These are phyloP conservation scores for Drosophila ironensis DNA, from an alignment of 1,140 invertebrate species.

Conservation along the genomic window DNA sequence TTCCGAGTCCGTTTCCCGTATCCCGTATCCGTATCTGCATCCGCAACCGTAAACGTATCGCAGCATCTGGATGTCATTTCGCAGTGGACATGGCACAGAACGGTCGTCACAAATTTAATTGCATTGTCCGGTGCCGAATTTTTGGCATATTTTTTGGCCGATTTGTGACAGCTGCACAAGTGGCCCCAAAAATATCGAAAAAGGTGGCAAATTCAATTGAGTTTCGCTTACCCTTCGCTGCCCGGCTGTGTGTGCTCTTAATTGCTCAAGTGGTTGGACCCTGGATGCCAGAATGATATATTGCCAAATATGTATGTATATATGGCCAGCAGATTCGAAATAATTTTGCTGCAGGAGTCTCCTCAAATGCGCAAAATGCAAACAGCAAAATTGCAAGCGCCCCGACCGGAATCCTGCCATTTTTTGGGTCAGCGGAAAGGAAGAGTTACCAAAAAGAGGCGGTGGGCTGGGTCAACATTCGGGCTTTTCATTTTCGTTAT, in stretches of 20 bases:
- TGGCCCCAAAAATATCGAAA: constrained; percentile 1
- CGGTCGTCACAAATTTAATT: constrained; percentile 45
- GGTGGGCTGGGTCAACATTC: constrained; percentile 14
- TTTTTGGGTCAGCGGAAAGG: constrained; percentile 33
- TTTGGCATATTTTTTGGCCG: constrained; percentile 40
- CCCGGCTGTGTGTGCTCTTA: constrained; percentile 7
- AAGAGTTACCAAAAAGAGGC: constrained; percentile 8
- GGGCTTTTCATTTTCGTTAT: constrained; percentile 38
- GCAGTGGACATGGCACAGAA: constrained; percentile 5
- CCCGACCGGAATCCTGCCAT: neutral
- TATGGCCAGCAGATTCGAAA: constrained; percentile 2
- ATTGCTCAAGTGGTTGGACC: constrained; percentile 47
- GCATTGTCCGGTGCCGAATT: constrained; percentile 30
- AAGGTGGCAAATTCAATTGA: constrained; percentile 29
- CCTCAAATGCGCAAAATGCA: constrained; percentile 31
- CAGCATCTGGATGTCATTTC: constrained; percentile 16
- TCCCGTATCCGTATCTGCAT: neutral
- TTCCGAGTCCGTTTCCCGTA: neutral
- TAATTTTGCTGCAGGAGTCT: constrained; percentile 10
- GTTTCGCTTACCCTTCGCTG: neutral
- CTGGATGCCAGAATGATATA: neutral
- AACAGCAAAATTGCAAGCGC: constrained; percentile 9
- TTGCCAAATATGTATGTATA: neutral
- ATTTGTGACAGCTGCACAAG: constrained; percentile 38
- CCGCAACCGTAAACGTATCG: neutral